A percentile compares a stretch with the other conserved stretches of the same genome.
Conservation (phyloP, 2,797 vertebrate genomes). For the Tinamus major region DNA sequence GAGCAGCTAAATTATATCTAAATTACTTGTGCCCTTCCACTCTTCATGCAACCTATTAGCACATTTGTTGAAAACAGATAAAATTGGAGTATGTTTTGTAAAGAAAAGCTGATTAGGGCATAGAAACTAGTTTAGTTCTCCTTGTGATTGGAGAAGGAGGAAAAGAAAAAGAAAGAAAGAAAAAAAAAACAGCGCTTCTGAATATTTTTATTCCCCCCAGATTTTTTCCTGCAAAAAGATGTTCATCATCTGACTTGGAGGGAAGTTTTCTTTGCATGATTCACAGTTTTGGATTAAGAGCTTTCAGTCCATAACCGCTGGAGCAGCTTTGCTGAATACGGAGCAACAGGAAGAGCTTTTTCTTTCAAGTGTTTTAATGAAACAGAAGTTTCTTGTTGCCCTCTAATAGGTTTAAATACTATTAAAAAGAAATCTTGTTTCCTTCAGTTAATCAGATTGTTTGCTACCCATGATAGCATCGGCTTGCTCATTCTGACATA, state of each 20-base stretch:
- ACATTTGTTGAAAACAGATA: slow-evolving; percentile 28
- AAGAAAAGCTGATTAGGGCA: neutral
- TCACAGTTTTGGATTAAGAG: neutral
- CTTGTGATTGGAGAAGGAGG: neutral
- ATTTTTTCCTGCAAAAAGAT: neutral
- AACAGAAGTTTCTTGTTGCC: slow-evolving; percentile 51
- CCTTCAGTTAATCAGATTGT: slow-evolving; percentile 60
- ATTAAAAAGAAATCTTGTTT: slow-evolving; percentile 41
- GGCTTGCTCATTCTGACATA: slow-evolving; percentile 32
- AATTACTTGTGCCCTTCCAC: slow-evolving; percentile 4
- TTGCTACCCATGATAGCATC: slow-evolving; percentile 13
- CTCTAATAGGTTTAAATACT: slow-evolving; percentile 44
- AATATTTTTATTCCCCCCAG: neutral
- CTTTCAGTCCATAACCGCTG: slow-evolving; percentile 9
- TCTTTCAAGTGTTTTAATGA: slow-evolving; percentile 37
- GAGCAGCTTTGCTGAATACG: neutral
- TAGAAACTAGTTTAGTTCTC: slow-evolving; percentile 3
- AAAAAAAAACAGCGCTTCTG: neutral
- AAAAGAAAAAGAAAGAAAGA: no score
- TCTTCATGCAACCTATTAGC: neutral
- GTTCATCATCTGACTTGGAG: neutral
- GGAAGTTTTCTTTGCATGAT: neutral
- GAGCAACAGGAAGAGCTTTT: slow-evolving; percentile 13
- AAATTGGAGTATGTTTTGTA: slow-evolving; percentile 4
- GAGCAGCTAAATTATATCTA: slow-evolving; percentile 27